These are phyloP conservation scores for Myopa tessellatipennis DNA, from an alignment of 2,888 invertebrate species.

Conservation along the genomic window DNA sequence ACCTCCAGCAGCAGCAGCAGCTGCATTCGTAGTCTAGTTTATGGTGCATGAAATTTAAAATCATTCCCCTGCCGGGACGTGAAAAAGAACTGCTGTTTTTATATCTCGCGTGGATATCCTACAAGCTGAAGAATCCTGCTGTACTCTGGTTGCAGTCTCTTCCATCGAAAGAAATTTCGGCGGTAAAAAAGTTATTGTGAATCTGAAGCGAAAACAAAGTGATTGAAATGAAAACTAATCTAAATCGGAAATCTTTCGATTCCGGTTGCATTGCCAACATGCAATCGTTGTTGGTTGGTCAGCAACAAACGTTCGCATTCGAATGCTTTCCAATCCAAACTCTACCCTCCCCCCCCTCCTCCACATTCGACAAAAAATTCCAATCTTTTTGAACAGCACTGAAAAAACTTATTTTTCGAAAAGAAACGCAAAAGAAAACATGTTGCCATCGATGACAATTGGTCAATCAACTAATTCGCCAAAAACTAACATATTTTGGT, in stretches of 20 bases:
- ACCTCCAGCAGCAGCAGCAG: slow-evolving; percentile 26
- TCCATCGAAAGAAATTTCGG: not conserved
- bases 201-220: not conserved
- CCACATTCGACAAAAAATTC: no score
- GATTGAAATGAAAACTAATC: slow-evolving; percentile 1
- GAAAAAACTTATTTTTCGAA: no score
- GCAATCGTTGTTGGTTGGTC: not conserved
- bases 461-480: no score
- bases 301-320: not conserved
- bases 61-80: not conserved
- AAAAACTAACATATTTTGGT: no score
- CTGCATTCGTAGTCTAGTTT: slow-evolving; percentile 37
- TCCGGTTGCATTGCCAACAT: not conserved
- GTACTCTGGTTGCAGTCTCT: not conserved
- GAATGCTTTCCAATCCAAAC: no score
- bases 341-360: no score
- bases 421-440: no score
- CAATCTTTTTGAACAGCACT: no score
- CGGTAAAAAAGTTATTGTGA: not conserved
- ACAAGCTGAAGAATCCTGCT: slow-evolving; percentile 21
- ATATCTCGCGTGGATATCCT: not conserved
- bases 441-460: no score
- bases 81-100: not conserved
- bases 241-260: not conserved
- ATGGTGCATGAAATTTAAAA: slow-evolving; percentile 41